A percentile compares a stretch with the other conserved stretches of the same genome.
These are phyloP conservation scores for Hoplodrina blanda DNA, from an alignment of 2,888 invertebrate species.

Conservation along the genomic window DNA sequence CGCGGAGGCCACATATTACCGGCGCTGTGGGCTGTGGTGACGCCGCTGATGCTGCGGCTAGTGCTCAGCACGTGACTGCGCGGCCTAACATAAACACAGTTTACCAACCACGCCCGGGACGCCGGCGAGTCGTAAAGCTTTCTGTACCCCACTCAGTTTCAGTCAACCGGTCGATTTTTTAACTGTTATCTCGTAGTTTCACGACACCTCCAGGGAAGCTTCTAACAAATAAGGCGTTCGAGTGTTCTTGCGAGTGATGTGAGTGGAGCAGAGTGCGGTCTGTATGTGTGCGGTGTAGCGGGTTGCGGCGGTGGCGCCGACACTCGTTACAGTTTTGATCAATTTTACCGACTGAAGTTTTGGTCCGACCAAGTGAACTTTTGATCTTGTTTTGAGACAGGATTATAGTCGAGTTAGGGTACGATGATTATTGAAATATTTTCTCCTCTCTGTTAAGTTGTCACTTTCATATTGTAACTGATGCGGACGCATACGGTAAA, in stretches of 20 bases:
- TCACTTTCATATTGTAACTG: constrained; percentile 81
- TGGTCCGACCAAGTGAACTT: constrained; percentile 91
- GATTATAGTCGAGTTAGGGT: constrained; percentile 87
- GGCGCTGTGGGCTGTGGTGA: constrained; percentile 68
- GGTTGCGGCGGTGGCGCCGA: constrained; percentile 52
- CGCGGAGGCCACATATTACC: constrained; percentile 80
- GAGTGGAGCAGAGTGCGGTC: constrained; percentile 66
- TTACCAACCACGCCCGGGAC: constrained; percentile 55
- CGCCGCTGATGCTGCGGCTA: constrained; percentile 72
- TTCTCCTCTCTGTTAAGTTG: constrained; percentile 84
- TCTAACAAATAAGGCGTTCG: constrained; percentile 70
- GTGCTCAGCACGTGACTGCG: constrained; percentile 84
- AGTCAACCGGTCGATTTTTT: constrained; percentile 56
- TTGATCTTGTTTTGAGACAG: constrained; percentile 88
- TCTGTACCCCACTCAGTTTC: constrained; percentile 55
- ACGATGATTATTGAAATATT: constrained; percentile 82
- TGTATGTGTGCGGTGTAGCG: constrained; percentile 70
- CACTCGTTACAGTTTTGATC: constrained; percentile 83
- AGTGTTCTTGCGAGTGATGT: constrained; percentile 75
- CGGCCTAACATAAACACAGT: constrained; percentile 44
- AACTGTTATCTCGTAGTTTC: constrained; percentile 61
- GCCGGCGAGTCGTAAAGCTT: constrained; percentile 64
- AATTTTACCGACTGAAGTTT: constrained; percentile 90
- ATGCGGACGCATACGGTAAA: constrained; percentile 80
- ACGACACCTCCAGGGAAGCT: constrained; percentile 69